These are phyloP conservation scores for Arothron firmamentum DNA, from an alignment of 2,113 vertebrate genomes.

Conservation along the genomic window DNA sequence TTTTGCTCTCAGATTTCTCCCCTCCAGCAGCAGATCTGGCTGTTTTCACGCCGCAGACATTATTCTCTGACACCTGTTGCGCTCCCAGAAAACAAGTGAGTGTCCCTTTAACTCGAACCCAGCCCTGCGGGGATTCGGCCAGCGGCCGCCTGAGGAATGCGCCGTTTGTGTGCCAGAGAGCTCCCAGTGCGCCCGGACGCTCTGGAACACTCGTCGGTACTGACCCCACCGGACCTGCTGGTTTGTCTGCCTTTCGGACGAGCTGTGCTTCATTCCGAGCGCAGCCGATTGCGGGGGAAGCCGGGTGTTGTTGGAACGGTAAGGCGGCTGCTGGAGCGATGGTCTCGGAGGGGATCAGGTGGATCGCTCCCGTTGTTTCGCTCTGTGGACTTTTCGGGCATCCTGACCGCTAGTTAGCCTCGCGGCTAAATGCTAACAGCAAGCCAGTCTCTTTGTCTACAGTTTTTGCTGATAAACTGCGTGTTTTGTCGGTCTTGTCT, in stretches of 20 bases:
- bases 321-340: conserved; percentile 42
- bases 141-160: conserved; percentile 70
- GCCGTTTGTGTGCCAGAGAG: conserved; percentile 67
- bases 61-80: conserved; percentile 11
- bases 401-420: conserved; percentile 23
- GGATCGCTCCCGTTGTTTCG: conserved; percentile 61
- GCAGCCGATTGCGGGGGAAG: conserved; percentile 2
- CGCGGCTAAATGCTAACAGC: conserved; percentile 33
- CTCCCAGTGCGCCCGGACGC: conserved; percentile 54
- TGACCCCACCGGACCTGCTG: conserved; percentile 9
- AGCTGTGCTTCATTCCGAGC: background rate
- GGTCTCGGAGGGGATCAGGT: conserved; percentile 60
- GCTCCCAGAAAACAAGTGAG: conserved; percentile 52
- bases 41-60: background rate
- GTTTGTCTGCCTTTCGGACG: background rate
- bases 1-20: background rate
- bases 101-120: conserved; percentile 72
- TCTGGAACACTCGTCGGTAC: conserved; percentile 34
- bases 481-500: too few relatives aligned
- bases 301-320: conserved; percentile 36
- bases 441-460: background rate
- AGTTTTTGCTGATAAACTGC: background rate
- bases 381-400: conserved; percentile 44
- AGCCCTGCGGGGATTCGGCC: conserved; percentile 60
- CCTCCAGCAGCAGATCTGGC: conserved; percentile 12